Evolutionary conservation across 2,888 invertebrate genomes (phyloP).

Genomic region (Oscheius onirici): DNA sequence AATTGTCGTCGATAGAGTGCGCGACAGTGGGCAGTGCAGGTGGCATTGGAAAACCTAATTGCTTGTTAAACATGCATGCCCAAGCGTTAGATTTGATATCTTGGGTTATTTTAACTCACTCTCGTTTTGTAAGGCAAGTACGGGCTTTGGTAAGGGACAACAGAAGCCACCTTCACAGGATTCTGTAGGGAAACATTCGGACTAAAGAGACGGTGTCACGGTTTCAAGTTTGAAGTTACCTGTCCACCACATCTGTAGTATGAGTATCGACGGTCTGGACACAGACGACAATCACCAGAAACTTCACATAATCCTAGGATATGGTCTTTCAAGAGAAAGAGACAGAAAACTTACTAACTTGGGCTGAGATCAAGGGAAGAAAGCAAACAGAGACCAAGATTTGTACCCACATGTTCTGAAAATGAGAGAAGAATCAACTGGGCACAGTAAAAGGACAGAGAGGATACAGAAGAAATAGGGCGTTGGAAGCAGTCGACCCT

Average conservation of each 20-base stretch:
- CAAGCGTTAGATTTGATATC: not conserved
- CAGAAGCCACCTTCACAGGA: conserved; percentile 58
- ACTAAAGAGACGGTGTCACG: conserved; percentile 37
- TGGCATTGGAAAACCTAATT: conserved; percentile 19
- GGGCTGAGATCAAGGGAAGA: not conserved
- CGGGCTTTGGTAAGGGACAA: conserved; percentile 47
- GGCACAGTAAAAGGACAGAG: not conserved
- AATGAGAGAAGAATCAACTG: not conserved
- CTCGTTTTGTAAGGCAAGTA: conserved; percentile 40
- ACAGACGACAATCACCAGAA: conserved; percentile 52
- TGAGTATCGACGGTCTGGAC: conserved; percentile 53
- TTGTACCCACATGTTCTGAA: conserved; percentile 22
- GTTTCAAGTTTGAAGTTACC: conserved; percentile 15
- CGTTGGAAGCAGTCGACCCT: conserved; percentile 29
- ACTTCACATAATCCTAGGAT: conserved; percentile 53
- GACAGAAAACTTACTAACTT: conserved; percentile 12
- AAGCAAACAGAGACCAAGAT: not conserved
- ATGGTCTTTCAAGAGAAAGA: not conserved
- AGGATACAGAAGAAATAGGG: conserved; percentile 26
- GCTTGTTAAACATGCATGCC: conserved; percentile 15
- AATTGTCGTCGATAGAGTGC: conserved; percentile 22
- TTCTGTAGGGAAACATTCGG: conserved; percentile 57
- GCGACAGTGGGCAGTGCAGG: conserved; percentile 32
- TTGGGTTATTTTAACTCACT: conserved; percentile 30
- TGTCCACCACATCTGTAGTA: conserved; percentile 55